A percentile compares a stretch with the other conserved stretches of the same genome.
Evolutionary conservation across 2,797 vertebrate genomes (phyloP).

Genomic region (Anabas testudineus): DNA sequence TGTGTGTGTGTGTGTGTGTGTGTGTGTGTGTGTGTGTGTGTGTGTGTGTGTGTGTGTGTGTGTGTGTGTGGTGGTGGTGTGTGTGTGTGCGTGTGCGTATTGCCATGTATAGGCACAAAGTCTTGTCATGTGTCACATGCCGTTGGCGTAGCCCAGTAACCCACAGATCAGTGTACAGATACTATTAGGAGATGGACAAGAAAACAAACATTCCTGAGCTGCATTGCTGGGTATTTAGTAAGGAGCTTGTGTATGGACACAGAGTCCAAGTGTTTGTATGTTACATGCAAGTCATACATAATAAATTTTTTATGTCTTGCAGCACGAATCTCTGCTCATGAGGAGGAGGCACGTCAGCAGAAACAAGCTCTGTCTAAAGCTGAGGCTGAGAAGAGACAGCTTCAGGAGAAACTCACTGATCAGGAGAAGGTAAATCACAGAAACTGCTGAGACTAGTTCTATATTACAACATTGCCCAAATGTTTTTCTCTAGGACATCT

Average conservation of each 20-base stretch:
- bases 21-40: no score
- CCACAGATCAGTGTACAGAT: background rate
- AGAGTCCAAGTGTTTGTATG: background rate
- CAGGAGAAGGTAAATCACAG: slow-evolving; percentile 91
- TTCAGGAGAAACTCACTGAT: slow-evolving; percentile 93
- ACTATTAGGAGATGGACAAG: background rate
- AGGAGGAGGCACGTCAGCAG: slow-evolving; percentile 91
- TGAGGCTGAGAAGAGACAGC: slow-evolving; percentile 93
- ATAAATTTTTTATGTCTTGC: background rate
- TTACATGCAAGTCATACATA: background rate
- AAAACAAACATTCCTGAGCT: background rate
- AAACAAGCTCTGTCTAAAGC: slow-evolving; percentile 88
- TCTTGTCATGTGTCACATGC: background rate
- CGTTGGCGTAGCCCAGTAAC: background rate
- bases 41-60: background rate
- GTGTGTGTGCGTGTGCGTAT: background rate
- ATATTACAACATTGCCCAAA: background rate
- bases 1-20: no score
- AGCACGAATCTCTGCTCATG: slow-evolving; percentile 92
- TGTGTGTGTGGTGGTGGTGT: background rate
- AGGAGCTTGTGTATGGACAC: background rate
- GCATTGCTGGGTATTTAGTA: background rate
- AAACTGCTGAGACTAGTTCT: no score
- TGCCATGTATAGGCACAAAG: no score
- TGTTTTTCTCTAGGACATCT: background rate